A percentile compares a stretch with the other conserved stretches of the same genome.
Conservation (phyloP, 2,888 invertebrate genomes). For the Brachyptera risi region DNA sequence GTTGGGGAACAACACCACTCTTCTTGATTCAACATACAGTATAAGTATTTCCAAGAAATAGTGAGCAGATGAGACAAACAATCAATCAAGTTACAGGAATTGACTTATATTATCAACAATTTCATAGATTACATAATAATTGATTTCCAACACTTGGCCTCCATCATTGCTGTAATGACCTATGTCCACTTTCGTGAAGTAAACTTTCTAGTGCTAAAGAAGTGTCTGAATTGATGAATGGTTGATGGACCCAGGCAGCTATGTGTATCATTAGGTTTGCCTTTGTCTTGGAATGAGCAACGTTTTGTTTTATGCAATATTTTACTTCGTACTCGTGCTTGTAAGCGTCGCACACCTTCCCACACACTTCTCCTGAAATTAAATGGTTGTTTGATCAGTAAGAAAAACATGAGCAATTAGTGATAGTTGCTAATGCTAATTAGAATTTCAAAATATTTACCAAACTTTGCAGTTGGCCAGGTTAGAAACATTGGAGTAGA, state of each 20-base stretch:
- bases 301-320: slow-evolving; percentile 44
- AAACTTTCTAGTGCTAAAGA: slow-evolving; percentile 42
- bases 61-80: background rate
- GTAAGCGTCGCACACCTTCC: slow-evolving; percentile 43
- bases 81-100: background rate
- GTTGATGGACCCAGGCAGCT: slow-evolving; percentile 48
- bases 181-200: slow-evolving; percentile 45
- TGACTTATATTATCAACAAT: background rate
- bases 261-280: slow-evolving; percentile 47
- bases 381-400: too few relatives aligned
- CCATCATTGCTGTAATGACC: slow-evolving; percentile 28
- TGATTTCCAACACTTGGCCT: background rate
- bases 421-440: too few relatives aligned
- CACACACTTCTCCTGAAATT: slow-evolving; percentile 35
- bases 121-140: too few relatives aligned
- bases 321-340: slow-evolving; percentile 45
- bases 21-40: too few relatives aligned
- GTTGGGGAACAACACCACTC: too few relatives aligned
- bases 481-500: slow-evolving; percentile 42
- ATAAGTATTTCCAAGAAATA: background rate
- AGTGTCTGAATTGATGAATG: slow-evolving; percentile 42
- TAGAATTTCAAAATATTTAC: slow-evolving; percentile 28
- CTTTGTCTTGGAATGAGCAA: slow-evolving; percentile 45
- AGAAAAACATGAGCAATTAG: too few relatives aligned
- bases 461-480: slow-evolving; percentile 38